Conservation (phyloP, 2,113 vertebrate species). For the Maccullochella peelii region DNA sequence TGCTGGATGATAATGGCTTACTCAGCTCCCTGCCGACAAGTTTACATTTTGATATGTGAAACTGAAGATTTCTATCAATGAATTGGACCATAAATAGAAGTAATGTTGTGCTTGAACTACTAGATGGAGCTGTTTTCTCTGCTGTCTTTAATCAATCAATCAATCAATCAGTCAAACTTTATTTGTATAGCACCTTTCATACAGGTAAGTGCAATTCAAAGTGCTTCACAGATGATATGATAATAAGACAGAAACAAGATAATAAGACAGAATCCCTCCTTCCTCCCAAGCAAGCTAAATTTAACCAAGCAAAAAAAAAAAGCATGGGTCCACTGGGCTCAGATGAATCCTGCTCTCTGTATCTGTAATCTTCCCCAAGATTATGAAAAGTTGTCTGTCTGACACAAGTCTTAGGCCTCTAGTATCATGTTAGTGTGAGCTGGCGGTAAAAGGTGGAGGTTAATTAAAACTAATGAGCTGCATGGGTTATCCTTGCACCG, state of each 20-base stretch:
- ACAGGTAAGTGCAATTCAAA: too few relatives aligned
- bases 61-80: background rate
- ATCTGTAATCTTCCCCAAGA: conserved; percentile 7
- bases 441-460: background rate
- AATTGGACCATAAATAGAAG: background rate
- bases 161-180: too few relatives aligned
- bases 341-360: conserved; percentile 4
- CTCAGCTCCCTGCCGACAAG: background rate
- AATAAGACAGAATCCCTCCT: too few relatives aligned
- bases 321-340: background rate
- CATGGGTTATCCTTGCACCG: background rate
- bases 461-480: background rate
- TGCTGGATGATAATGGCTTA: too few relatives aligned
- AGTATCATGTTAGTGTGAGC: background rate
- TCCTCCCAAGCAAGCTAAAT: background rate
- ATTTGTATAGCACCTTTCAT: too few relatives aligned
- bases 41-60: background rate
- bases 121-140: conserved; percentile 25
- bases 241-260: too few relatives aligned
- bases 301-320: background rate
- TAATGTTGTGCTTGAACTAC: conserved; percentile 2
- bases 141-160: background rate
- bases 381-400: conserved; percentile 34
- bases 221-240: too few relatives aligned
- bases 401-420: background rate